Evolutionary conservation across 1,140 invertebrate species (phyloP).

Genomic region (Lasaia peninsularis): DNA sequence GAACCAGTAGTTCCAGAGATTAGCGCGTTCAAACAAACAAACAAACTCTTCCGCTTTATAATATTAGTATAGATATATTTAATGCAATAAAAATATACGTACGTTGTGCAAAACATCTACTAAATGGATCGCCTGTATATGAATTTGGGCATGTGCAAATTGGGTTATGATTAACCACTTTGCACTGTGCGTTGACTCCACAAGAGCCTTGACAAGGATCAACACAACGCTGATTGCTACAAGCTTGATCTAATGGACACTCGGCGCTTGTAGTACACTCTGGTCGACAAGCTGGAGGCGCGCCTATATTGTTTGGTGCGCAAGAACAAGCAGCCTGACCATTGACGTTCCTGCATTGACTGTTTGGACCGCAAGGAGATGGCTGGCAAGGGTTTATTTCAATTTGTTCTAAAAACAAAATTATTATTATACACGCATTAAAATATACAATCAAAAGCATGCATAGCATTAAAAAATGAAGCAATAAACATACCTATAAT

Average conservation of each 20-base stretch:
- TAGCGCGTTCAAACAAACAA: too few species aligned
- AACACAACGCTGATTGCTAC: constrained; percentile 79
- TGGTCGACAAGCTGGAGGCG: constrained; percentile 79
- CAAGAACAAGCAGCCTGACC: constrained; percentile 81
- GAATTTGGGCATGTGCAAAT: constrained; percentile 80
- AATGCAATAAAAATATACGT: constrained; percentile 43
- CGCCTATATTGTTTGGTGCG: constrained; percentile 80
- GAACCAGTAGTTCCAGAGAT: too few species aligned
- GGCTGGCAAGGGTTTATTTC: constrained; percentile 78
- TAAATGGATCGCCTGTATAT: constrained; percentile 81
- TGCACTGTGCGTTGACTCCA: constrained; percentile 80
- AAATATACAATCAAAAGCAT: not conserved
- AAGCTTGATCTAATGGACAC: constrained; percentile 78
- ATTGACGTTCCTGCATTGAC: constrained; percentile 80
- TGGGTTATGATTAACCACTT: constrained; percentile 83
- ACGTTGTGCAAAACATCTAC: constrained; percentile 79
- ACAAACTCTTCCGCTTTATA: too few species aligned
- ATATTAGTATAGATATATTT: too few species aligned
- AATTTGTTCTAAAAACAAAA: constrained; percentile 52
- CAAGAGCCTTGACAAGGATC: constrained; percentile 82
- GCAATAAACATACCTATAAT: constrained; percentile 68
- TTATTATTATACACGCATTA: constrained; percentile 10
- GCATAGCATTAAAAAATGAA: constrained; percentile 6
- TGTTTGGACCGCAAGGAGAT: constrained; percentile 81
- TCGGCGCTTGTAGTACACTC: constrained; percentile 80